Evolutionary conservation across 2,113 vertebrate species (phyloP).

Genomic region (Ivindomyrus marchei): DNA sequence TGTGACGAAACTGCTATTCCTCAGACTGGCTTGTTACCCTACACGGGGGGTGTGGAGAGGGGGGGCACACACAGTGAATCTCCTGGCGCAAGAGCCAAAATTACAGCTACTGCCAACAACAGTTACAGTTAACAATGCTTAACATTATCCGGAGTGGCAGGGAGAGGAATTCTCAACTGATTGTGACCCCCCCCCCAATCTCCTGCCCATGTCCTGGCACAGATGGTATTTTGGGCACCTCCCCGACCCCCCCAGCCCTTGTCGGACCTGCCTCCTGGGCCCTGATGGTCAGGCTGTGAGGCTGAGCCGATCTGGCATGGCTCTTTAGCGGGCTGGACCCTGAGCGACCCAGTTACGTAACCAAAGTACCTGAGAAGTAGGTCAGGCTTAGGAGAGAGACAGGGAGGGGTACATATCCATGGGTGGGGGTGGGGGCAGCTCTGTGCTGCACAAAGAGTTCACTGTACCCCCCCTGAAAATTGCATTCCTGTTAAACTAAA

Average conservation of each 20-base stretch:
- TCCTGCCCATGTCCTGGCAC: background rate
- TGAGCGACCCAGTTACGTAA: conserved; percentile 22
- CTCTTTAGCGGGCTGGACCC: too few species aligned
- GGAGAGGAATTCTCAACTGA: background rate
- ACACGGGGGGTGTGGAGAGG: background rate
- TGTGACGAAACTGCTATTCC: background rate
- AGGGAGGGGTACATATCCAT: background rate
- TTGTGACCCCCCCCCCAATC: background rate
- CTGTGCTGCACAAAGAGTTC: conserved; percentile 12
- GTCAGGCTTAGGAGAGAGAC: background rate
- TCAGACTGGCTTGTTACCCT: background rate
- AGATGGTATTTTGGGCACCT: background rate
- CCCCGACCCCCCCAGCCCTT: background rate
- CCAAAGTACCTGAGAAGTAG: conserved; percentile 23
- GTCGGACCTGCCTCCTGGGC: background rate
- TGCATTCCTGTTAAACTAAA: background rate
- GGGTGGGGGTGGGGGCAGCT: background rate
- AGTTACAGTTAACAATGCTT: background rate
- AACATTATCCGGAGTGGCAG: background rate
- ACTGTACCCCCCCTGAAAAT: conserved; percentile 1
- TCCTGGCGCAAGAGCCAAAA: background rate
- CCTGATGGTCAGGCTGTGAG: background rate
- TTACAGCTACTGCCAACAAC: background rate
- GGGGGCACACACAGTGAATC: background rate
- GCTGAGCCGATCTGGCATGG: background rate